Evolutionary conservation across 1,140 invertebrate genomes (phyloP).

Genomic region (Solen grandis): DNA sequence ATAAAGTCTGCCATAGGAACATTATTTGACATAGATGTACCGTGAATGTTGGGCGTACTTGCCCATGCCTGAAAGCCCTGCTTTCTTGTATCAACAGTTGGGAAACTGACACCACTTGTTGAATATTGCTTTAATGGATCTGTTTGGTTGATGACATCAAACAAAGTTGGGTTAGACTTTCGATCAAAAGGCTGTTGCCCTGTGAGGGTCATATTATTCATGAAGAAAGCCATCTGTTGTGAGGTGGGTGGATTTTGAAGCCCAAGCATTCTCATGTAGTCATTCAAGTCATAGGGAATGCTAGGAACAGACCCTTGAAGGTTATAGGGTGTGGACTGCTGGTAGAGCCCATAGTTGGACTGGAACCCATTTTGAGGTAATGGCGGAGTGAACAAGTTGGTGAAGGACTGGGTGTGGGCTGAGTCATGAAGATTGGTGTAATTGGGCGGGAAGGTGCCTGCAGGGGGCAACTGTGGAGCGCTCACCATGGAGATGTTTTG

Average conservation of each 20-base stretch:
- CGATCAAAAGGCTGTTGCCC: slow-evolving; percentile 35
- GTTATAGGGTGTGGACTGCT: slow-evolving; percentile 27
- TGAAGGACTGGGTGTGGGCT: slow-evolving; percentile 10
- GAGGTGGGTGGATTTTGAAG: slow-evolving; percentile 61
- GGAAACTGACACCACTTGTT: slow-evolving; percentile 1
- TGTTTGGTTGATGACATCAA: slow-evolving; percentile 32
- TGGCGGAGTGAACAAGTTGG: slow-evolving; percentile 41
- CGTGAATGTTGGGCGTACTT: slow-evolving; percentile 42
- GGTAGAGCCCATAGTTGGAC: slow-evolving; percentile 25
- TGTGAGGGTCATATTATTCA: slow-evolving; percentile 39
- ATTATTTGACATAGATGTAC: no score
- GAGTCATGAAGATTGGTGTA: slow-evolving; percentile 52
- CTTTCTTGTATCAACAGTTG: slow-evolving; percentile 24
- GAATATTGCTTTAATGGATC: slow-evolving; percentile 24
- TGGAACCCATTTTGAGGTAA: slow-evolving; percentile 47
- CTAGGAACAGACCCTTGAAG: slow-evolving; percentile 49
- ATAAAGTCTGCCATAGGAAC: slow-evolving; percentile 44
- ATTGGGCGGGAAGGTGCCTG: slow-evolving; percentile 51
- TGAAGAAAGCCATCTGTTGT: slow-evolving; percentile 46
- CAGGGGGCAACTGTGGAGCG: slow-evolving; percentile 57
- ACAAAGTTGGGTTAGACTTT: slow-evolving; percentile 39
- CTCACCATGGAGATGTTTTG: slow-evolving; percentile 42
- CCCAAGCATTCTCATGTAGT: slow-evolving; percentile 70
- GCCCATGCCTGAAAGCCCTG: slow-evolving; percentile 38
- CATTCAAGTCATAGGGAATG: slow-evolving; percentile 66